A percentile compares a stretch with the other conserved stretches of the same genome.
Evolutionary conservation across 2,797 vertebrate genomes (phyloP).

Genomic region (Podarcis lilfordi): DNA sequence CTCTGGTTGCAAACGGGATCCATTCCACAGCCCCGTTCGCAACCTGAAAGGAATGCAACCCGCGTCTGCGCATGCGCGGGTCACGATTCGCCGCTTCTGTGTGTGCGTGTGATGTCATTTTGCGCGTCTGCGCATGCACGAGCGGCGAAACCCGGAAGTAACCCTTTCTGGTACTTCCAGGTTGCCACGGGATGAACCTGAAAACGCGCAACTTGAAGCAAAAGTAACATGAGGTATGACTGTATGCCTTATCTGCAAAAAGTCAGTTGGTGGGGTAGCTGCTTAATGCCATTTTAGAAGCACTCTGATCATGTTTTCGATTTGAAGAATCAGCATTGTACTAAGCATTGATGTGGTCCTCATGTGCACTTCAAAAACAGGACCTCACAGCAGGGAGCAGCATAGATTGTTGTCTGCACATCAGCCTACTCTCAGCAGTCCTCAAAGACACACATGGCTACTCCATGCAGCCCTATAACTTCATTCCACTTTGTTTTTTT

Average conservation of each 20-base stretch:
- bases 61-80: fast-evolving
- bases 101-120: too few species aligned
- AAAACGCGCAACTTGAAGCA: too few species aligned
- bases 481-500: background rate
- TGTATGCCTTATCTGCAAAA: background rate
- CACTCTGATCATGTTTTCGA: background rate
- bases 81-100: too few species aligned
- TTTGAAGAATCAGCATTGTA: background rate
- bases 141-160: too few species aligned
- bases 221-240: too few species aligned
- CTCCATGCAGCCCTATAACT: background rate
- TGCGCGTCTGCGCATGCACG: too few species aligned
- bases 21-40: too few species aligned
- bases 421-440: background rate
- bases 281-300: background rate
- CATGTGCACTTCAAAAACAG: background rate
- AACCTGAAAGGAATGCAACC: too few species aligned
- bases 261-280: background rate
- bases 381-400: background rate
- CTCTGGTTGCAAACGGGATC: too few species aligned
- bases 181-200: too few species aligned
- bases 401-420: background rate
- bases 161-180: too few species aligned
- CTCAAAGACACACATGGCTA: background rate
- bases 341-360: background rate